Evolutionary conservation across 2,113 vertebrate genomes (phyloP).

Genomic region (Oplegnathus fasciatus): DNA sequence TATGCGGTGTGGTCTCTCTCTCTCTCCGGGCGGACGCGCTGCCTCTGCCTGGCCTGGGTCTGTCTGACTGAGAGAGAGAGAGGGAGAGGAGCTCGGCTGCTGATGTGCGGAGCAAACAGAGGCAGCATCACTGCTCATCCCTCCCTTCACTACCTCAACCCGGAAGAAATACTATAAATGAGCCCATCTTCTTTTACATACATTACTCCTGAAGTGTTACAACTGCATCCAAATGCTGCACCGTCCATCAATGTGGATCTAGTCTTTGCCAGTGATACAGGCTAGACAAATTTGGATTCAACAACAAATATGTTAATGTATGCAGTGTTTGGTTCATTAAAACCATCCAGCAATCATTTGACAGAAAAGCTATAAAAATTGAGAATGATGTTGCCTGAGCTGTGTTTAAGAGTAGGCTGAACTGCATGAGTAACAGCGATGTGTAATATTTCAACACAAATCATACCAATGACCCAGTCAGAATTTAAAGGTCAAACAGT

Average conservation of each 20-base stretch:
- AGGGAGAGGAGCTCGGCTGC: conserved; percentile 49
- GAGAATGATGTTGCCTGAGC: background rate
- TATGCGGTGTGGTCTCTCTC: conserved; percentile 49
- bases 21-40: conserved; percentile 65
- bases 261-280: no score
- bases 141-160: conserved; percentile 80
- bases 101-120: conserved; percentile 73
- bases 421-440: background rate
- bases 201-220: background rate
- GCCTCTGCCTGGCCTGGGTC: conserved; percentile 49
- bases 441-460: background rate
- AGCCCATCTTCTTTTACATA: conserved; percentile 17
- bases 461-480: background rate
- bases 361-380: background rate
- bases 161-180: conserved; percentile 79
- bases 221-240: background rate
- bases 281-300: background rate
- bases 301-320: background rate
- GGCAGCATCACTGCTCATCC: conserved; percentile 75
- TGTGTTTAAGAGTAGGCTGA: background rate
- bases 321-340: background rate
- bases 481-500: background rate
- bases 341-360: background rate
- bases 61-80: conserved; percentile 30
- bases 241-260: background rate